These are phyloP conservation scores for Oopsacas minuta DNA, from an alignment of 37 sponge, comb jelly and placozoan species.

Conservation along the genomic window DNA sequence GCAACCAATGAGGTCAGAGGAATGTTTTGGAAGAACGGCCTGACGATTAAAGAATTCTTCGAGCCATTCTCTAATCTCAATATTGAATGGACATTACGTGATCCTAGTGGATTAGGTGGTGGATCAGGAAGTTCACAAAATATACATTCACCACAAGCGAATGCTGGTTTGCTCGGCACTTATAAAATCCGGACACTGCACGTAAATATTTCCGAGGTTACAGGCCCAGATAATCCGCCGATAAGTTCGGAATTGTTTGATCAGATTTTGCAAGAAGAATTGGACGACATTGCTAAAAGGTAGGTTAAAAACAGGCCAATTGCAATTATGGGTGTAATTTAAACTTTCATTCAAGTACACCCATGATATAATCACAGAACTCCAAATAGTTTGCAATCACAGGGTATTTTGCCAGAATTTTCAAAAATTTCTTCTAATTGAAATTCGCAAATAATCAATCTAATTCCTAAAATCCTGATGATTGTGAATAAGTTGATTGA, in stretches of 20 bases:
- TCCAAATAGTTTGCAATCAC: no score
- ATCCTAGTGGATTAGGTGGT: not conserved
- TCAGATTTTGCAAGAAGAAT: not conserved
- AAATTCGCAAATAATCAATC: no score
- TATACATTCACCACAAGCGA: not conserved
- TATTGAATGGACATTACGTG: constrained; percentile 27
- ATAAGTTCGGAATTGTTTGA: not conserved
- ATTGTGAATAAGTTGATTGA: no score
- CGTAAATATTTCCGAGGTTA: not conserved
- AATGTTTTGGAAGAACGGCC: constrained; percentile 52
- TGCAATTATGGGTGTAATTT: no score
- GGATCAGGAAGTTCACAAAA: not conserved
- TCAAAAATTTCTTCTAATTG: no score
- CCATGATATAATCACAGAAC: no score
- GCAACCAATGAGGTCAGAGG: constrained; percentile 48
- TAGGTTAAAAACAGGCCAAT: not conserved
- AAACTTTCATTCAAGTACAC: no score
- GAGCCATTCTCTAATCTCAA: constrained; percentile 58
- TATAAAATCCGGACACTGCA: not conserved
- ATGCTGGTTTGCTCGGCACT: not conserved
- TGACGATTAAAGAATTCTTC: constrained; percentile 67
- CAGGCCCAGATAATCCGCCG: not conserved
- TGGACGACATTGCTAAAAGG: not conserved
- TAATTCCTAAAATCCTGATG: no score
- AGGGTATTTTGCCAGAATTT: no score